Percentiles rank a stretch among this genome's conserved stretches.
These are phyloP conservation scores for Columbina picui DNA, from an alignment of 2,113 vertebrate species.

Conservation along the genomic window DNA sequence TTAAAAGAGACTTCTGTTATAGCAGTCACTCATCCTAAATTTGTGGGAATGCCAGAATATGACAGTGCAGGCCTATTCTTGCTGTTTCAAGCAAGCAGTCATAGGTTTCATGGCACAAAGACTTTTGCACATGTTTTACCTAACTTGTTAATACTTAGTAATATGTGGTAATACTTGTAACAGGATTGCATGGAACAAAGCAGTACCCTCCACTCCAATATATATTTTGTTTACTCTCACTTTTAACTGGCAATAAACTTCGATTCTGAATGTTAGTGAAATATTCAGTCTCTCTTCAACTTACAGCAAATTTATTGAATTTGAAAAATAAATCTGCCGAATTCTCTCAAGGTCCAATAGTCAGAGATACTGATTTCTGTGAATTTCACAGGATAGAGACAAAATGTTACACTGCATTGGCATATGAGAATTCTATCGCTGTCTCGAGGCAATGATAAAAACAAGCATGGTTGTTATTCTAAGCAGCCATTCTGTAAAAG, in stretches of 20 bases:
- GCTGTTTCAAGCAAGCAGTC: background rate
- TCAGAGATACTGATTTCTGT: background rate
- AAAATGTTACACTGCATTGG: background rate
- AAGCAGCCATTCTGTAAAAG: background rate
- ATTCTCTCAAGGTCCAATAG: background rate
- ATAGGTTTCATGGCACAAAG: background rate
- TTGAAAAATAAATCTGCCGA: background rate
- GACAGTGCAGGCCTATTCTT: background rate
- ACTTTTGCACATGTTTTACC: background rate
- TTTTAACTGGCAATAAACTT: background rate
- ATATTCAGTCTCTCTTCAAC: background rate
- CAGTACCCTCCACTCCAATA: accelerated
- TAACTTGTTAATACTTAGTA: no score
- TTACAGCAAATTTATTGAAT: background rate
- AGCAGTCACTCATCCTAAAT: background rate
- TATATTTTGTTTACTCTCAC: background rate
- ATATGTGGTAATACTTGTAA: background rate
- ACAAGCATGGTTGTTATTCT: background rate
- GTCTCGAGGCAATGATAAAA: background rate
- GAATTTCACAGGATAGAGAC: background rate
- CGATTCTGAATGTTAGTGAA: background rate
- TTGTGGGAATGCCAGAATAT: background rate
- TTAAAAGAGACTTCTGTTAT: background rate
- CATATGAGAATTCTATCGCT: background rate
- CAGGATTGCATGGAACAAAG: background rate